Base-by-base conservation (phyloP, 2,797 vertebrate genomes). In the Lacerta agilis region DNA sequence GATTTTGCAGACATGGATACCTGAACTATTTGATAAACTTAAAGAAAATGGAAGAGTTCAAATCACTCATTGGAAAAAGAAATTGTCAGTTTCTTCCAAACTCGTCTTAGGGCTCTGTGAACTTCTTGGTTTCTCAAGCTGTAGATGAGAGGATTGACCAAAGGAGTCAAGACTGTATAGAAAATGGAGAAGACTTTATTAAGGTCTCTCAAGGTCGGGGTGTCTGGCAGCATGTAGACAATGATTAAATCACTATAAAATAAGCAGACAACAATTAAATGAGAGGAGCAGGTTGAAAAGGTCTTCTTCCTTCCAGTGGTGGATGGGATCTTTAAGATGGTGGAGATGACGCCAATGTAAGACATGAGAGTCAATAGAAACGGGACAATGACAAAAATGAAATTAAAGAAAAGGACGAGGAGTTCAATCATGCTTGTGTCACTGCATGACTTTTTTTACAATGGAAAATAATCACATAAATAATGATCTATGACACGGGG, bases 291-390 rank as follows among this genome's bases (percentile, higher is more conserved):
- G 49, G 49, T 49, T 49, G 11, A 49, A 49, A 49, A 15, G 49
- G 11, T 33, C n/a, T 94, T 95, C 80, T 87, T 86, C 20, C 76
- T 91, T 4, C 85, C 87, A 2, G 81, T 64, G 0, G 64, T 91
- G 1, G 90, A 92, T 8, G 20, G 79, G n/a, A 86, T 86, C 72
- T 88, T 94, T 58, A 85, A 78, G 33, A 91, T 92, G 29, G 85
- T 36, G 3, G 64, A 83, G 58, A 88, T 84, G 29, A 95, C 87
- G 20, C 91, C 79, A 3, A 88, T 1, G 0, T 91, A 94, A 9
- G 91, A 93, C 1, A 89, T 76, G 5, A 93, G 90, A 9, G 92
- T 82, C 75, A 93, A 55, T 0, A 80, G 41, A 58, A 38, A 86
- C n/a, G 45, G 85, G 85, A 89, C 87, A 5, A 91, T 58, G 1